phyloP scores from a whole-genome alignment of 1,140 invertebrate species.

The Copidosoma floridanum region DNA sequence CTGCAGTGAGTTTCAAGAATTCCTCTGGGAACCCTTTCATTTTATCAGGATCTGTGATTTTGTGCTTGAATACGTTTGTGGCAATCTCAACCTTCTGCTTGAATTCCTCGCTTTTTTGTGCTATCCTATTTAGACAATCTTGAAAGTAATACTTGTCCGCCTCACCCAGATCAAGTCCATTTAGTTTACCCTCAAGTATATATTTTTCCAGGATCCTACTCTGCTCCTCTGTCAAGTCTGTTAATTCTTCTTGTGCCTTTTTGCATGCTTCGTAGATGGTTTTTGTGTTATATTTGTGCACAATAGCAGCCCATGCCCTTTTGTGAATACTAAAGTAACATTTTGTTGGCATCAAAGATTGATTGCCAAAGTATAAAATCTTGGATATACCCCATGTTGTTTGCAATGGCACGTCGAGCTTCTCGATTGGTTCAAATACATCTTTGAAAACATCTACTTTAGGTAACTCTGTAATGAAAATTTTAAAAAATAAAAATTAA shows the following conservation, averaged over 20 bases:
- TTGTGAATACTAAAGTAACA: slow-evolving; percentile 74
- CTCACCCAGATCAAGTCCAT: slow-evolving; percentile 66
- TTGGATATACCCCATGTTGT: slow-evolving; percentile 85
- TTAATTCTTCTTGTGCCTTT: slow-evolving; percentile 43
- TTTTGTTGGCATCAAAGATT: slow-evolving; percentile 74
- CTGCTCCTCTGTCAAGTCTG: slow-evolving; percentile 65
- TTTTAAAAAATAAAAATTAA: slow-evolving; percentile 16
- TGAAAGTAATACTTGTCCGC: slow-evolving; percentile 46
- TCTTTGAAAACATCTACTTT: slow-evolving; percentile 67
- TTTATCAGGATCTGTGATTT: slow-evolving; percentile 64
- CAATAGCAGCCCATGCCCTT: slow-evolving; percentile 65
- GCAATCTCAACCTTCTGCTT: slow-evolving; percentile 63
- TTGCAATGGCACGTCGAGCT: slow-evolving; percentile 69
- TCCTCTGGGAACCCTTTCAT: slow-evolving; percentile 74
- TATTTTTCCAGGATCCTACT: slow-evolving; percentile 74
- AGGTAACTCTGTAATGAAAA: slow-evolving; percentile 41
- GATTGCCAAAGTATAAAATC: slow-evolving; percentile 77
- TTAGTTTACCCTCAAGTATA: slow-evolving; percentile 75
- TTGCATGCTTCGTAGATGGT: slow-evolving; percentile 66
- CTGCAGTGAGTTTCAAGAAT: slow-evolving; percentile 67
- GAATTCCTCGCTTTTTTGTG: slow-evolving; percentile 59
- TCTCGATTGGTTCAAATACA: slow-evolving; percentile 77
- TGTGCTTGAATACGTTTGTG: slow-evolving; percentile 65
- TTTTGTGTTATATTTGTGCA: slow-evolving; percentile 66
- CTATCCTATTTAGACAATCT: slow-evolving; percentile 45